Percentiles rank a stretch among this genome's conserved stretches.
Conservation (phyloP, 2,888 invertebrate species). For the Oxytorus armatus region DNA sequence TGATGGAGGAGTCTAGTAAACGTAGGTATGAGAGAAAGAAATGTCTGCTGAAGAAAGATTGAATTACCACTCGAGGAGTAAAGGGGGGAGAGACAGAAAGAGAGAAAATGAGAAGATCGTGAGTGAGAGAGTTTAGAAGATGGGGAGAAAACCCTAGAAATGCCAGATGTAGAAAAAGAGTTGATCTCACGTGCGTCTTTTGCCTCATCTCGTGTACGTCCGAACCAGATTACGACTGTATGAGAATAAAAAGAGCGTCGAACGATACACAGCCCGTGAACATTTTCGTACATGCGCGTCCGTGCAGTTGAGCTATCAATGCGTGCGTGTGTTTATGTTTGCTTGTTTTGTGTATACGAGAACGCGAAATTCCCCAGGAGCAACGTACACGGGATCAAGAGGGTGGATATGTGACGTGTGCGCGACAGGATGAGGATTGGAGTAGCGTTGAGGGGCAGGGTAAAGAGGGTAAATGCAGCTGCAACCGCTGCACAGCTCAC, state of each 20-base stretch:
- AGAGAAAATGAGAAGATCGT: conserved; percentile 11
- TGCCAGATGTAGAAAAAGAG: conserved; percentile 40
- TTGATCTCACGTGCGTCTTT: conserved; percentile 26
- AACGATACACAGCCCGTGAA: conserved; percentile 52
- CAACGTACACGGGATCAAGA: conserved; percentile 49
- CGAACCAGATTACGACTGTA: conserved; percentile 59
- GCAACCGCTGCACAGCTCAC: conserved; percentile 31
- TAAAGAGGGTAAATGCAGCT: conserved; percentile 51
- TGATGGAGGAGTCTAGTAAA: background rate
- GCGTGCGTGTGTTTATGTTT: conserved; percentile 24
- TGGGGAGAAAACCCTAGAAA: conserved; percentile 47
- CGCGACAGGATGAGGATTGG: conserved; percentile 41
- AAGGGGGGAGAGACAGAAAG: background rate
- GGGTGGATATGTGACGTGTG: conserved; percentile 56
- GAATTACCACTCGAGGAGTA: background rate
- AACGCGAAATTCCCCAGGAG: conserved; percentile 34
- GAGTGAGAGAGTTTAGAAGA: conserved; percentile 32
- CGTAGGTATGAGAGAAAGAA: conserved; percentile 12
- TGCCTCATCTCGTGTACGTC: conserved; percentile 46
- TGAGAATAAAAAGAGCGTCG: conserved; percentile 35
- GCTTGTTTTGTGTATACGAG: conserved; percentile 45
- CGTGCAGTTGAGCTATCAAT: conserved; percentile 3
- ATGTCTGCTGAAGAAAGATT: conserved; percentile 40
- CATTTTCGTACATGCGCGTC: conserved; percentile 37
- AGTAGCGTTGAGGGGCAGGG: conserved; percentile 8